Evolutionary conservation across 2,888 invertebrate species (phyloP).

Genomic region (Melangyna quadrimaculata): DNA sequence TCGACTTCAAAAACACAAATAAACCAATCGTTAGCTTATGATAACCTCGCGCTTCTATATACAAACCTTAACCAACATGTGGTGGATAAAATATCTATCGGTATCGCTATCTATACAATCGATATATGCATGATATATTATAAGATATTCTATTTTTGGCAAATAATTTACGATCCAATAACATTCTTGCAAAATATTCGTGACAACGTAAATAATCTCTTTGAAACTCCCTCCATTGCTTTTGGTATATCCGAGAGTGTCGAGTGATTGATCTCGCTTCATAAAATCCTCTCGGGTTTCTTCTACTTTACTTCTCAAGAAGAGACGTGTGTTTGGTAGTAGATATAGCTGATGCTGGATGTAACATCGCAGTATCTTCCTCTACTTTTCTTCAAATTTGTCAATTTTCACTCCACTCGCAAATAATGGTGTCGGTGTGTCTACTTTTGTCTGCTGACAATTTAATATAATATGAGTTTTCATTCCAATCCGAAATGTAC

Average conservation of each 20-base stretch:
- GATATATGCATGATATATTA: too few species aligned
- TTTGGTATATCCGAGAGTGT: constrained; percentile 9
- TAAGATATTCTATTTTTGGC: constrained; percentile 33
- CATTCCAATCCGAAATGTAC: not conserved
- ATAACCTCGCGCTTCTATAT: not conserved
- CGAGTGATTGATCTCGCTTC: constrained; percentile 63
- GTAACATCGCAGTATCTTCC: not conserved
- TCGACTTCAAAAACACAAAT: not conserved
- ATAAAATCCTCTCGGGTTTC: constrained; percentile 48
- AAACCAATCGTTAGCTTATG: not conserved
- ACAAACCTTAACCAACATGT: not conserved
- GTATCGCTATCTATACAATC: not conserved
- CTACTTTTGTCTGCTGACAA: not conserved
- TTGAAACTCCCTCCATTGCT: constrained; percentile 25
- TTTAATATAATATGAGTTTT: not conserved
- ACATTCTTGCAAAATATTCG: constrained; percentile 29
- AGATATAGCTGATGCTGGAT: not conserved
- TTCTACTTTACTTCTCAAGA: not conserved
- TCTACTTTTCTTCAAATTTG: constrained; percentile 14
- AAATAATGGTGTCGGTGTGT: constrained; percentile 1
- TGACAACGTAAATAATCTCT: constrained; percentile 58
- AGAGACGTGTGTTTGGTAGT: not conserved
- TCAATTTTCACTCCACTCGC: constrained; percentile 12
- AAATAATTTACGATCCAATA: constrained; percentile 63
- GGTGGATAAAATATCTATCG: not conserved